Conservation (phyloP, 1,140 invertebrate species). For the Limonius californicus region DNA sequence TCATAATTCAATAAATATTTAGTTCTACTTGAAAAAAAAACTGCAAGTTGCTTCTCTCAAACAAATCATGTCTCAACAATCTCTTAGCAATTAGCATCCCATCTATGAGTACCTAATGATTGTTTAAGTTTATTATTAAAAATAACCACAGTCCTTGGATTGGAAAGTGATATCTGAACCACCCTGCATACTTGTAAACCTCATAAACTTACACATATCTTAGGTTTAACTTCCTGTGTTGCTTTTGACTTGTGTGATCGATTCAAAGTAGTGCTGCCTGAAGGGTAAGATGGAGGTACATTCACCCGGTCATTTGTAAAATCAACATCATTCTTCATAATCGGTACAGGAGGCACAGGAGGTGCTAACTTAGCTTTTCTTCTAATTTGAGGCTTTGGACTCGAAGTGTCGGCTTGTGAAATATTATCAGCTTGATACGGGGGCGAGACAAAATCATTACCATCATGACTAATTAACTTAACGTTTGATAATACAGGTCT, state of each 20-base stretch:
- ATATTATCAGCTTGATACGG: constrained; percentile 63
- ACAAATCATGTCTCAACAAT: no score
- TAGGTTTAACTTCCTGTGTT: constrained; percentile 14
- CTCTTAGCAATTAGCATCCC: no score
- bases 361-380: constrained; percentile 19
- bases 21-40: no score
- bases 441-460: constrained; percentile 63
- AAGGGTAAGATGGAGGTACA: constrained; percentile 29
- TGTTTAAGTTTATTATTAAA: no score
- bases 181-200: no score
- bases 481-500: constrained; percentile 11
- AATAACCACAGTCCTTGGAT: no score
- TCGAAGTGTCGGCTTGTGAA: constrained; percentile 63
- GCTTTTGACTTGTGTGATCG: constrained; percentile 32
- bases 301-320: constrained; percentile 41
- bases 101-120: no score
- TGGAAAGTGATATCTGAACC: no score
- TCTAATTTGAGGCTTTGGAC: constrained; percentile 47
- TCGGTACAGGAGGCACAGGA: constrained; percentile 52
- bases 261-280: constrained; percentile 36
- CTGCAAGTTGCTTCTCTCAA: no score
- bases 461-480: constrained; percentile 13
- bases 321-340: constrained; percentile 43
- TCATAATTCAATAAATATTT: no score
- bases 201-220: constrained; percentile 13